Base-by-base conservation (phyloP, 2,888 invertebrate genomes). In the Thymelicus lineola region DNA sequence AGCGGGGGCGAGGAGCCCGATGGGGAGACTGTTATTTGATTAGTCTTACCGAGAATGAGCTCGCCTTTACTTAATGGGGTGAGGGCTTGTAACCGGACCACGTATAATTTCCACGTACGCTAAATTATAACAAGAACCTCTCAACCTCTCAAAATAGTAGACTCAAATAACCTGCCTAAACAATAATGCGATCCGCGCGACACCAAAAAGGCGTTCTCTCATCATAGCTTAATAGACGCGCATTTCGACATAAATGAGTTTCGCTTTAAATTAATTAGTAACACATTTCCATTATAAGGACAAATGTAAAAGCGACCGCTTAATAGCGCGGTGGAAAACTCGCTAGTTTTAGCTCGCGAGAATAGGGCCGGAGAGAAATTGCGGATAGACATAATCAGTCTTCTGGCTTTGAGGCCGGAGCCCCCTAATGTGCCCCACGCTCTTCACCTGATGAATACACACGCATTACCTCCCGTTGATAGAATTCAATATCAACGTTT, bases 1-100 rank as follows among this genome's bases (percentile, higher is more conserved):
- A 75, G 79, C 71, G 78, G 80, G 82, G 82, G 79, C 74, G 78
- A 76, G 73, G 76, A 74, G 78, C 66, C 73, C 76, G 82, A 79
- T 85, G 86, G 92, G 93, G 91, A 87, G 93, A 88, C 91, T 89
- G 93, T 94, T 94, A 94, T 94, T 94, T 94, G 94, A 94, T 94
- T 94, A 94, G 94, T 93, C 94, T 92, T 93, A 90, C 93, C 89
- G 93, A 93, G 94, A 94, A 94, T 93, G 94, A 94, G 90, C 90
- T 89, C 91, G 90, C 89, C 88, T 90, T 89, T 86, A 88, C 89
- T 91, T 91, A 92, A 92, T 91, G 89, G 93, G 92, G 92, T 90
- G 92, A 92, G 89, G 88, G 89, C 90, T 87, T 92, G 92, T 91
- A 92, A 93, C 90, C 86, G 87, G 91, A 91, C 88, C 84, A 86